A percentile compares a stretch with the other conserved stretches of the same genome.
These are phyloP conservation scores for Lepidocyrtoides sp. DNA, from an alignment of 2,888 invertebrate genomes.

Conservation along the genomic window DNA sequence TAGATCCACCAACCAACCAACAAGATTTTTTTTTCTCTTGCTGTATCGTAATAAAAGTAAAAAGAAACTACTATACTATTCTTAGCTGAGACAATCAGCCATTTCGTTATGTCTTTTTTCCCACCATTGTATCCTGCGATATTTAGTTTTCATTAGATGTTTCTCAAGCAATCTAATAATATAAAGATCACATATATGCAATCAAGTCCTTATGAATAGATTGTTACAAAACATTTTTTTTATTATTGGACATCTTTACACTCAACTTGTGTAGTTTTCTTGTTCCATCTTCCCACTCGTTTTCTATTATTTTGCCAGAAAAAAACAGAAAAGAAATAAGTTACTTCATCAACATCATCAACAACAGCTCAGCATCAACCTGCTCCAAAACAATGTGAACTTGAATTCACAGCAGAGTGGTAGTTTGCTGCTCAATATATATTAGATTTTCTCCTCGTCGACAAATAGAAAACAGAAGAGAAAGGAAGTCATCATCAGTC, in stretches of 20 bases:
- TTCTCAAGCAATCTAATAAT: no score
- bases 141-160: no score
- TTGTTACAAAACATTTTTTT: neutral
- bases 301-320: neutral
- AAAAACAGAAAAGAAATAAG: neutral
- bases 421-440: no score
- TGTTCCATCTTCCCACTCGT: no score
- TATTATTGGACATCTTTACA: neutral
- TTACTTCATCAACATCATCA: conserved; percentile 30
- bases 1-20: no score
- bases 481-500: conserved; percentile 49
- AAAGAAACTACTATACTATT: no score
- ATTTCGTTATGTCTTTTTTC: neutral
- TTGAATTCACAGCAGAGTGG: neutral
- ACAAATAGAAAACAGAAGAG: neutral
- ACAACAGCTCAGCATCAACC: neutral
- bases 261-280: no score
- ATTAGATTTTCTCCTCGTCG: no score
- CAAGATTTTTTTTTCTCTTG: neutral
- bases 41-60: neutral
- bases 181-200: neutral
- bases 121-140: no score
- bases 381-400: neutral
- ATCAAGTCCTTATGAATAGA: no score
- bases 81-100: neutral